Evolutionary conservation across 1,140 invertebrate genomes (phyloP), one percentile per base, ranked within the genome.

Genomic region (Cyclina sinensis): DNA sequence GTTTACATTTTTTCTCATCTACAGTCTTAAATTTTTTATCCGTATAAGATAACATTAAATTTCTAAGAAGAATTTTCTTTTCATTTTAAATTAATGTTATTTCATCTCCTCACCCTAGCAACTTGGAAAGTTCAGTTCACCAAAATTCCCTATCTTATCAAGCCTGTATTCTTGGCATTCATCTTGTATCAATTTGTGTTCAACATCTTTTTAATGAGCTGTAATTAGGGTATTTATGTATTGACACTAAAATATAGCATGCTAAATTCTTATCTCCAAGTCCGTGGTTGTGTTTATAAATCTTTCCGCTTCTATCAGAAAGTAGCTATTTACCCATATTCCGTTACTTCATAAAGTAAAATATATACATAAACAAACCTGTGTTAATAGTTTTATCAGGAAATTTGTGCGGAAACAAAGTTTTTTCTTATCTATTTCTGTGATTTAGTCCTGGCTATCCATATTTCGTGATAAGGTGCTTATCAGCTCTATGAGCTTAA

Each of bases 151-250:
- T 78, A 81, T 81, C 79, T 81, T 81, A 81, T 81, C 79, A 43
- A 0, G 4, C 4, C 32, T 65, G 79, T 81, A 81, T 62, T 24
- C 59, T 81, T 59, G 54, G 79, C 79, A 39, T 62, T 81, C 54
- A 39, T 21, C 54, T 59, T 81, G 79, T 81, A 59, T 59, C 79
- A 62, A 65, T 62, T 81, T 81, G 79, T 81, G 79, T 81, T 43
- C 32, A 65, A 81, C 79, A 81, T 81, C 54, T 59, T 81, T 81
- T 81, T 81, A 81, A 81, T 81, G 79, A 81, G 79, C 37, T 21
- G 51, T 81, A 81, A 81, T 81, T 81, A 81, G 79, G 79, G n/a
- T 81, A 81, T 81, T 81, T 81, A 81, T 81, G 79, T 65, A 62
- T 39, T 81, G 79, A 81, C 79, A 81, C 54, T 81, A 81, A 81